Percentiles rank a stretch among this genome's conserved stretches.
phyloP scores from a whole-genome alignment of 2,888 invertebrate genomes.

The Pardosa pseudoannulata region DNA sequence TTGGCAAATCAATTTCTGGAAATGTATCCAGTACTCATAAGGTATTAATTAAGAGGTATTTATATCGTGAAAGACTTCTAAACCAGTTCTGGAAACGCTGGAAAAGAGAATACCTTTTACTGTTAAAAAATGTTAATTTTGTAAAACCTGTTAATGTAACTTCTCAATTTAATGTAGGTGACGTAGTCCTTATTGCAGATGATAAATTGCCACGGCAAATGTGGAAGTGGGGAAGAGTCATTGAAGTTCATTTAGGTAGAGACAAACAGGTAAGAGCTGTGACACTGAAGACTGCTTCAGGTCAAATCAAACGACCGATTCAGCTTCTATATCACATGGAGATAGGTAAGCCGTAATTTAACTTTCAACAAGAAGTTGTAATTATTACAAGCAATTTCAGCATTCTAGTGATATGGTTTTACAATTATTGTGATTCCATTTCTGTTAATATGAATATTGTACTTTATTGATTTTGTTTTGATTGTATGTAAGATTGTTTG shows the following conservation, averaged over 20 bases:
- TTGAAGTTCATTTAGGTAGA: neutral
- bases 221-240: neutral
- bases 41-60: neutral
- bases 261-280: neutral
- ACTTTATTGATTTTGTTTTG: too few relatives aligned
- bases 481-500: too few relatives aligned
- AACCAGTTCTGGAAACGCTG: neutral
- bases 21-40: too few relatives aligned
- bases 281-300: neutral
- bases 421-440: too few relatives aligned
- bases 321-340: neutral
- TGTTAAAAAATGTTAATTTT: neutral
- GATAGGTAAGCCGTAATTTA: too few relatives aligned
- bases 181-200: neutral
- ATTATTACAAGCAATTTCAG: too few relatives aligned
- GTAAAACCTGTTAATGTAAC: neutral
- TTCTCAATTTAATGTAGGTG: conserved; percentile 20
- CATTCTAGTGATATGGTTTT: too few relatives aligned
- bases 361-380: too few relatives aligned
- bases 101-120: too few relatives aligned
- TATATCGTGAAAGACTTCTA: neutral
- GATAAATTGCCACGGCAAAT: neutral
- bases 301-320: neutral
- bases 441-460: too few relatives aligned
- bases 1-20: neutral